phyloP scores from a whole-genome alignment of 2,797 vertebrate species.

The Pseudochirops corinnae region DNA sequence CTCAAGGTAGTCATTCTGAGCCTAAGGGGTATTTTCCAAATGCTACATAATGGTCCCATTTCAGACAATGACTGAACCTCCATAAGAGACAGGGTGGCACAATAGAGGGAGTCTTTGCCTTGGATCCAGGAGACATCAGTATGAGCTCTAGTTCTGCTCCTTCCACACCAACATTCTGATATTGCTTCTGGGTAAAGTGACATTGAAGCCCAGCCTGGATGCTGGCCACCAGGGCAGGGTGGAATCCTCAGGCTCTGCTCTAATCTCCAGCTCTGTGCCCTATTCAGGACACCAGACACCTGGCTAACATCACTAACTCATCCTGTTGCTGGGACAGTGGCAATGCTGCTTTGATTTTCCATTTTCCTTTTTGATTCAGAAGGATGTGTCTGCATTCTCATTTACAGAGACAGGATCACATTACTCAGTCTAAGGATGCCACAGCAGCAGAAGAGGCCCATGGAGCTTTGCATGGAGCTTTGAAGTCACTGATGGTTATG shows the following conservation, averaged over 20 bases:
- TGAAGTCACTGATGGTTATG: not conserved
- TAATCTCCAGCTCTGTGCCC: not conserved
- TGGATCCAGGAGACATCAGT: too few relatives aligned
- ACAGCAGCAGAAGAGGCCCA: not conserved
- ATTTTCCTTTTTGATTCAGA: not conserved
- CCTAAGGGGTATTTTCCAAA: not conserved
- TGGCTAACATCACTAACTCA: not conserved
- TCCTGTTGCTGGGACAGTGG: not conserved
- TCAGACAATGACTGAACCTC: too few relatives aligned
- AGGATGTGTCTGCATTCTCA: not conserved
- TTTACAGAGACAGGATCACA: not conserved
- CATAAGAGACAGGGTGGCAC: too few relatives aligned
- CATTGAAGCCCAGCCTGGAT: not conserved
- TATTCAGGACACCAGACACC: not conserved
- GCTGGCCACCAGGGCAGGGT: not conserved
- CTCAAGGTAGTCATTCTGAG: not conserved
- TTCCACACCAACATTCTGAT: not conserved
- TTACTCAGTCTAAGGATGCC: not conserved
- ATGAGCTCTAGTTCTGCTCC: too few relatives aligned
- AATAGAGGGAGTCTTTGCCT: too few relatives aligned
- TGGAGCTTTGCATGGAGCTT: not conserved
- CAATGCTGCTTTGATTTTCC: not conserved
- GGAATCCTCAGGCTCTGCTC: not conserved
- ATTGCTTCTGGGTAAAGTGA: not conserved
- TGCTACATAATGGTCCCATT: too few relatives aligned